Percentiles rank a stretch among this genome's conserved stretches.
phyloP scores from a whole-genome alignment of 2,888 invertebrate genomes.

The Phragmatobia fuliginosa region DNA sequence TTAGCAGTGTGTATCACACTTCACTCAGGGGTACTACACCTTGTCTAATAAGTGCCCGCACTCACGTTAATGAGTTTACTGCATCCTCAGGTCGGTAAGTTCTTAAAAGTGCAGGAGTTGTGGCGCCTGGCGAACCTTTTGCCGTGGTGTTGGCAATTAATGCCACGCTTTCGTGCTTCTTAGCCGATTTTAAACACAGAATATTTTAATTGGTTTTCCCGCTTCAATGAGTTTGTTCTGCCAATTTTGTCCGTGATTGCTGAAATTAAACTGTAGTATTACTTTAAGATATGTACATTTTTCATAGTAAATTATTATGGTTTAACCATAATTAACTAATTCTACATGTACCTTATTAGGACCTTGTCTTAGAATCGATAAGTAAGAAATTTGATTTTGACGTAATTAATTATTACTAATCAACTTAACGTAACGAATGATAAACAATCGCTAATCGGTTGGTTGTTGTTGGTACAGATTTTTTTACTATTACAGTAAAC shows the following conservation, averaged over 20 bases:
- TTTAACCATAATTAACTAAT: neutral
- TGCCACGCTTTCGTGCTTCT: slow-evolving; percentile 41
- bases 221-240: slow-evolving; percentile 50
- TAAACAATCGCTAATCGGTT: too few species aligned
- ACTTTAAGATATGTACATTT: slow-evolving; percentile 25
- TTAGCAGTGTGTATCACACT: slow-evolving; percentile 40
- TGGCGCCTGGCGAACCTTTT: slow-evolving; percentile 65
- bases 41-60: slow-evolving; percentile 76
- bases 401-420: too few species aligned
- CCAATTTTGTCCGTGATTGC: slow-evolving; percentile 41
- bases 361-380: too few species aligned
- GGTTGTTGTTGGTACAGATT: too few species aligned
- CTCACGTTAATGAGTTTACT: slow-evolving; percentile 82
- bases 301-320: too few species aligned
- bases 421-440: too few species aligned
- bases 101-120: slow-evolving; percentile 77
- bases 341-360: too few species aligned
- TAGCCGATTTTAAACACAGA: slow-evolving; percentile 52
- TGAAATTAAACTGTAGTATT: slow-evolving; percentile 26
- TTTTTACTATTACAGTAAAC: too few species aligned
- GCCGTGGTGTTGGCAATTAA: slow-evolving; percentile 73
- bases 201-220: slow-evolving; percentile 61
- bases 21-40: slow-evolving; percentile 56
- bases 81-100: slow-evolving; percentile 70
- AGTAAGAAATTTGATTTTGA: too few species aligned